Evolutionary conservation across 2,888 invertebrate species (phyloP).

Genomic region (Ochlodes sylvanus): DNA sequence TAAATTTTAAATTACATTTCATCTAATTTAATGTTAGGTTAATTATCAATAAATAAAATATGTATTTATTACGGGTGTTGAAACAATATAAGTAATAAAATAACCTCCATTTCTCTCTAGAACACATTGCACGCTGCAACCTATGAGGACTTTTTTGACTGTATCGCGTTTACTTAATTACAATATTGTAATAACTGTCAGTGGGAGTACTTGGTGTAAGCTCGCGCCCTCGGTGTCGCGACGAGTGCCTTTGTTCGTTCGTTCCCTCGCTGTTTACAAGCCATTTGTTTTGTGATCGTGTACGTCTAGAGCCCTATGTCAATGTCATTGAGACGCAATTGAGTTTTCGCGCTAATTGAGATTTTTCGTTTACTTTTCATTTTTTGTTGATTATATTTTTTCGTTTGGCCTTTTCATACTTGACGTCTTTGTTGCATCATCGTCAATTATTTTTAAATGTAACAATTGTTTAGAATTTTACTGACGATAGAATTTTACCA

Average conservation of each 20-base stretch:
- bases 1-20: too few species aligned
- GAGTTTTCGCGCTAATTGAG: slow-evolving; percentile 45
- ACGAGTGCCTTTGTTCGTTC: slow-evolving; percentile 59
- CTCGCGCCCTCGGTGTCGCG: slow-evolving; percentile 43
- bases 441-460: too few species aligned
- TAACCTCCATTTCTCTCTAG: too few species aligned
- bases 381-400: slow-evolving; percentile 8
- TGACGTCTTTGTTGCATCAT: too few species aligned
- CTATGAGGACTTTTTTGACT: too few species aligned
- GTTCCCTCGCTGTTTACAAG: slow-evolving; percentile 61
- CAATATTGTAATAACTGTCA: slow-evolving; percentile 39
- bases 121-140: too few species aligned
- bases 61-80: too few species aligned
- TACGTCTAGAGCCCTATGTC: slow-evolving; percentile 57
- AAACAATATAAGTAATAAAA: too few species aligned
- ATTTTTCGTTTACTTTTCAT: slow-evolving; percentile 35
- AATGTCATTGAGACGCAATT: slow-evolving; percentile 56
- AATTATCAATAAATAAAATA: too few species aligned
- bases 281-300: slow-evolving; percentile 51
- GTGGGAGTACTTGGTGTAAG: neutral
- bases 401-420: neutral
- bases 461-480: too few species aligned
- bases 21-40: too few species aligned
- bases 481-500: too few species aligned
- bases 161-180: slow-evolving; percentile 37